Evolutionary conservation across 2,888 invertebrate genomes (phyloP).

Genomic region (Drosophila rellima): DNA sequence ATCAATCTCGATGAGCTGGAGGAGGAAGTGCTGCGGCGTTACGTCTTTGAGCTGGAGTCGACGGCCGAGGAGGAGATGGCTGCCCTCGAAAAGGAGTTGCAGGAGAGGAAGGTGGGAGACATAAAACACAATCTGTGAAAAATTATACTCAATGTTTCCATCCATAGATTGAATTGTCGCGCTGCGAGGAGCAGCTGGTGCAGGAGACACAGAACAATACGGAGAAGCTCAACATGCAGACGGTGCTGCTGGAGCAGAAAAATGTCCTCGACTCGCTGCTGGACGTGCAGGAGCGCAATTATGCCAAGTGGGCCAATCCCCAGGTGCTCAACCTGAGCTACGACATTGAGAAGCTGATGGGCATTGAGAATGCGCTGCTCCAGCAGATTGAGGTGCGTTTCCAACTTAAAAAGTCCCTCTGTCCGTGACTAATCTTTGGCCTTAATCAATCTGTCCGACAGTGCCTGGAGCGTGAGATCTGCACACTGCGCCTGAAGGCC

Average conservation of each 20-base stretch:
- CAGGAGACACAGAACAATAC: conserved; percentile 87
- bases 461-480: conserved; percentile 84
- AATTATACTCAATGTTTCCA: neutral
- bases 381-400: conserved; percentile 87
- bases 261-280: conserved; percentile 86
- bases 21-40: conserved; percentile 87
- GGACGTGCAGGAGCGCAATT: conserved; percentile 83
- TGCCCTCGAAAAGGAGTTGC: conserved; percentile 86
- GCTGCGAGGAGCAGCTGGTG: conserved; percentile 85
- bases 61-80: conserved; percentile 86
- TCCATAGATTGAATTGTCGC: conserved; percentile 56
- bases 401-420: neutral
- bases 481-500: conserved; percentile 82
- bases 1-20: conserved; percentile 87
- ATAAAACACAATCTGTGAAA: neutral
- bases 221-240: conserved; percentile 87
- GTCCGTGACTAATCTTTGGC: neutral
- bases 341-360: conserved; percentile 81
- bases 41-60: conserved; percentile 87
- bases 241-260: conserved; percentile 87
- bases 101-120: conserved; percentile 81
- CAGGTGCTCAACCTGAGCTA: conserved; percentile 66
- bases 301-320: conserved; percentile 72
- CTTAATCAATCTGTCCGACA: conserved; percentile 18
- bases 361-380: conserved; percentile 85